These are phyloP conservation scores for Macrochelys suwanniensis DNA, from an alignment of 2,797 vertebrate species.

Conservation along the genomic window DNA sequence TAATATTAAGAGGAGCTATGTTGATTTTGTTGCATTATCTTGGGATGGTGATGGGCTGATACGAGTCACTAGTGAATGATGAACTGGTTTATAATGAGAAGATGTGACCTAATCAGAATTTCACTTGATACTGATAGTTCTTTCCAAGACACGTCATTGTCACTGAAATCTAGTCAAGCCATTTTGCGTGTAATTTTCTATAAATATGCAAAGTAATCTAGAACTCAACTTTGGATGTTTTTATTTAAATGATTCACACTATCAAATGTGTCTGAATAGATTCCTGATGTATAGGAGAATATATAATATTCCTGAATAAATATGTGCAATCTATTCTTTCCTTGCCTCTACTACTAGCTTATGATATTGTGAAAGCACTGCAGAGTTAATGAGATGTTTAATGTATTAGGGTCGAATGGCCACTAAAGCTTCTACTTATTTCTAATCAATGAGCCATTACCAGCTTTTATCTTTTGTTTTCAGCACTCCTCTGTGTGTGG, in stretches of 20 bases:
- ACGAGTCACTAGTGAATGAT: neutral
- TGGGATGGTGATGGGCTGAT: neutral
- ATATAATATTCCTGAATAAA: neutral
- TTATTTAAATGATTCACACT: neutral
- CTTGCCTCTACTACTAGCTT: neutral
- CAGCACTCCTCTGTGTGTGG: conserved; percentile 29
- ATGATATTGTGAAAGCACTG: neutral
- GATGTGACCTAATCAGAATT: neutral
- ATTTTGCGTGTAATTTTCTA: neutral
- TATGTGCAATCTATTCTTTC: neutral
- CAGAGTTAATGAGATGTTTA: conserved; percentile 58
- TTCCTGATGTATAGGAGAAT: neutral
- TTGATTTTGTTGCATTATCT: neutral
- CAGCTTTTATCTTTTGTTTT: conserved; percentile 72
- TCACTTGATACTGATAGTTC: neutral
- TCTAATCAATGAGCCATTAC: conserved; percentile 68
- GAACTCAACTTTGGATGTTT: neutral
- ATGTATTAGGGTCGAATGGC: conserved; percentile 66
- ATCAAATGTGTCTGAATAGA: neutral
- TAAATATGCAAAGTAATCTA: neutral
- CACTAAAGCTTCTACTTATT: conserved; percentile 60
- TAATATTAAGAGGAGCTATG: neutral
- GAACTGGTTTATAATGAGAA: neutral
- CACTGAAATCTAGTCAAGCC: neutral
- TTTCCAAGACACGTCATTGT: neutral